These are phyloP conservation scores for Thymelicus lineola DNA, from an alignment of 2,888 invertebrate species.

Conservation along the genomic window DNA sequence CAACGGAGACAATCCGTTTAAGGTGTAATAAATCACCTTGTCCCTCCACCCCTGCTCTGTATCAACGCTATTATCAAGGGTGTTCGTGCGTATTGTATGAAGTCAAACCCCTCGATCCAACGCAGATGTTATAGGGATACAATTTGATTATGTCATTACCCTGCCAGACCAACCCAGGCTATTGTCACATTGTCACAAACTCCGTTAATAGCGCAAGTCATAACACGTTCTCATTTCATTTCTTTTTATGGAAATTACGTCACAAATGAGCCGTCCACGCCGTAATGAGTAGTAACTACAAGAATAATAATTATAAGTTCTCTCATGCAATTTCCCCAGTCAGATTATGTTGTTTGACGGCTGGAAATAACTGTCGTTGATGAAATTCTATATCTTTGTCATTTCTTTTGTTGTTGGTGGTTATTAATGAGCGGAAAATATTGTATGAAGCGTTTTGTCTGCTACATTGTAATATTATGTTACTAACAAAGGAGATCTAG, in stretches of 20 bases:
- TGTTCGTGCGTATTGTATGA: slow-evolving; percentile 66
- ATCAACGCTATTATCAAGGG: slow-evolving; percentile 70
- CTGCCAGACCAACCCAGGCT: slow-evolving; percentile 48
- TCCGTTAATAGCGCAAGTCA: slow-evolving; percentile 59
- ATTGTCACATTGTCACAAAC: slow-evolving; percentile 46
- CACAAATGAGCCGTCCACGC: slow-evolving; percentile 3
- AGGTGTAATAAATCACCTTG: slow-evolving; percentile 76
- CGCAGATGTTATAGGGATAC: slow-evolving; percentile 62
- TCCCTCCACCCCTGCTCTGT: slow-evolving; percentile 53
- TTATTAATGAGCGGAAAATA: no score
- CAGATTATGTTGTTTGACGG: background rate
- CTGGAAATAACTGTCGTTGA: slow-evolving; percentile 1
- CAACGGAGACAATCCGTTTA: slow-evolving; percentile 73
- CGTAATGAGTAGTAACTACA: slow-evolving; percentile 6
- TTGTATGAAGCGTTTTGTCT: no score
- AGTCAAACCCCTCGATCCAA: slow-evolving; percentile 47
- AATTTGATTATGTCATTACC: slow-evolving; percentile 76
- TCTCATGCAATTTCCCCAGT: background rate
- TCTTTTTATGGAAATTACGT: slow-evolving; percentile 22
- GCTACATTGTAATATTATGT: no score
- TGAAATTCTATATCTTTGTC: background rate
- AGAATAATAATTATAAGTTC: background rate
- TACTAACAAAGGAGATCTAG: no score
- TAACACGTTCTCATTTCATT: slow-evolving; percentile 56
- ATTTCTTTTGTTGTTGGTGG: background rate